Conservation (phyloP, 2,888 invertebrate genomes). For the Trimorus sp. region DNA sequence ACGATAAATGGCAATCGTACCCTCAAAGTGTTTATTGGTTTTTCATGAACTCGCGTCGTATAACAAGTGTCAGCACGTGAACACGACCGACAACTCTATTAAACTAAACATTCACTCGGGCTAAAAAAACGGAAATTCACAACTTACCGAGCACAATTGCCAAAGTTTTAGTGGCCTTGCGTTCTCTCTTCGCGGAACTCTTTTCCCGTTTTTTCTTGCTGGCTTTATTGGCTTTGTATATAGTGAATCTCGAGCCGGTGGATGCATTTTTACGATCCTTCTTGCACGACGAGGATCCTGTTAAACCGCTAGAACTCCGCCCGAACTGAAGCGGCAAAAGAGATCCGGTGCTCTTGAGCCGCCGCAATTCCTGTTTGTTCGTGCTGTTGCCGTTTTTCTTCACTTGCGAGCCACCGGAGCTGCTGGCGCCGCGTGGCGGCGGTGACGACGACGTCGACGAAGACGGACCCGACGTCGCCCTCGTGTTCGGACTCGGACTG, state of each 20-base stretch:
- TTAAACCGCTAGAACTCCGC: constrained; percentile 75
- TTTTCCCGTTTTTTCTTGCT: constrained; percentile 97
- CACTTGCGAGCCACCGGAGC: constrained; percentile 68
- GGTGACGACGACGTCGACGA: constrained; percentile 78
- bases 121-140: constrained; percentile 21
- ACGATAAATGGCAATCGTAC: constrained; percentile 21
- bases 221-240: constrained; percentile 96
- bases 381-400: constrained; percentile 76
- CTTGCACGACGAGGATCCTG: constrained; percentile 83
- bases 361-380: constrained; percentile 77
- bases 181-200: constrained; percentile 95
- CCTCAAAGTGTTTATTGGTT: constrained; percentile 21
- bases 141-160: constrained; percentile 98
- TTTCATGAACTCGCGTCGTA: constrained; percentile 10
- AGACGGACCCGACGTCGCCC: constrained; percentile 78
- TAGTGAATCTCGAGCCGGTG: constrained; percentile 91
- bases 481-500: constrained; percentile 78
- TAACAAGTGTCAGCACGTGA: constrained; percentile 27
- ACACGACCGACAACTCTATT: constrained; percentile 24
- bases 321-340: constrained; percentile 77
- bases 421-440: constrained; percentile 70
- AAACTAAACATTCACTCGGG: constrained; percentile 11
- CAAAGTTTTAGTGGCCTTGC: constrained; percentile 98
- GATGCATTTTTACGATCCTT: constrained; percentile 88
- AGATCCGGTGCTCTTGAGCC: constrained; percentile 75